Conservation (phyloP, 2,888 invertebrate species). For the Aspidapion aeneum region DNA sequence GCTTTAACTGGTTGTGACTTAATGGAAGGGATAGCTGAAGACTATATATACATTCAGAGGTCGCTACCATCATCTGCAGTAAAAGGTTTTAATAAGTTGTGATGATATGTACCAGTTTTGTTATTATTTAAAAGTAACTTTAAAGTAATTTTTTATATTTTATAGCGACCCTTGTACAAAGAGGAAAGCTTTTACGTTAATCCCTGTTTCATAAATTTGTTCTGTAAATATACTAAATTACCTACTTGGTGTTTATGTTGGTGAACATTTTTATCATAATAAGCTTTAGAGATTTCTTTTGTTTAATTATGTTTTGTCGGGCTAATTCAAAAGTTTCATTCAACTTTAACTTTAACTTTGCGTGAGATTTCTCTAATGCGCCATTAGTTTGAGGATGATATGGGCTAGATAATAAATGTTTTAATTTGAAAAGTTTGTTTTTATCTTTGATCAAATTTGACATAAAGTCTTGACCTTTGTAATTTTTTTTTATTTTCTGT, state of each 20-base stretch:
- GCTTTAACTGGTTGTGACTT: too few species aligned
- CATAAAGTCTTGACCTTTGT: too few species aligned
- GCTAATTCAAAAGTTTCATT: conserved; percentile 28
- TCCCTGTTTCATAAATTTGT: too few species aligned
- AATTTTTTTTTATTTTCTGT: conserved; percentile 28
- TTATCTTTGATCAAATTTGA: too few species aligned
- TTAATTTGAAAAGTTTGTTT: too few species aligned
- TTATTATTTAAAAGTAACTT: neutral
- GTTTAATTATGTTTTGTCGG: neutral
- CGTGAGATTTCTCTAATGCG: conserved; percentile 30
- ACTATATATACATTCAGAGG: too few species aligned
- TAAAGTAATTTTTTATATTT: neutral
- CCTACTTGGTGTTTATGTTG: neutral
- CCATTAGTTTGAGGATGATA: too few species aligned
- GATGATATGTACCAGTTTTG: neutral
- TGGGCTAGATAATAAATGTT: conserved; percentile 29
- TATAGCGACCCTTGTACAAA: neutral
- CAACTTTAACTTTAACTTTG: conserved; percentile 26
- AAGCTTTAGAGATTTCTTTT: neutral
- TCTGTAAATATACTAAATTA: too few species aligned
- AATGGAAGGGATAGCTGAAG: too few species aligned
- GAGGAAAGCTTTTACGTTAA: too few species aligned
- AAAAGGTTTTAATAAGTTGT: too few species aligned
- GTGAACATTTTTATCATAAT: neutral
- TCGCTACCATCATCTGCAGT: too few species aligned